Percentiles rank a stretch among this genome's conserved stretches.
phyloP scores from a whole-genome alignment of 1,140 invertebrate species.

The Ladona fulva region DNA sequence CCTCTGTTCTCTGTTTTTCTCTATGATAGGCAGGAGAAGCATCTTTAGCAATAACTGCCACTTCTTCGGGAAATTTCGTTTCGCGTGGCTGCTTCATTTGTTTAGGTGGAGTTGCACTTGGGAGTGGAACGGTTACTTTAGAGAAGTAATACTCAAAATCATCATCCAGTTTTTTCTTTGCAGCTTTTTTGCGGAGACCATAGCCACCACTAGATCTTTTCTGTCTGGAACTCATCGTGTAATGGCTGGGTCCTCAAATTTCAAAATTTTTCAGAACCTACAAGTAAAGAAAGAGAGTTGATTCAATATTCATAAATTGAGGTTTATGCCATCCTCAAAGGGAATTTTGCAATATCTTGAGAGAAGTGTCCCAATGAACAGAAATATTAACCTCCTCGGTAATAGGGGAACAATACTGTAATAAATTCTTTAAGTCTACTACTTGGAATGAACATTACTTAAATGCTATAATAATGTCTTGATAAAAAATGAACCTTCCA shows the following conservation, averaged over 20 bases:
- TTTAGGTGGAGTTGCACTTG: neutral
- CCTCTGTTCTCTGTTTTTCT: constrained; percentile 1
- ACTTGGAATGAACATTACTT: too few species aligned
- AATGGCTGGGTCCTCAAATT: neutral
- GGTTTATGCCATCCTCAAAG: neutral
- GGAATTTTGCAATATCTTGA: neutral
- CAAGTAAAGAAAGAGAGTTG: constrained; percentile 19
- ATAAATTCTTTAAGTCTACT: too few species aligned
- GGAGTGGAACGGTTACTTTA: constrained; percentile 14
- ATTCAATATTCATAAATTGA: constrained; percentile 16
- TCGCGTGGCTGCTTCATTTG: constrained; percentile 13
- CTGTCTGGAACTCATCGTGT: constrained; percentile 19
- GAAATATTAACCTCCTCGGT: too few species aligned
- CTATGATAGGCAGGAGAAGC: neutral
- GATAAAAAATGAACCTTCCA: too few species aligned
- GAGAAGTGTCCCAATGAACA: too few species aligned
- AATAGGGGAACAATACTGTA: too few species aligned
- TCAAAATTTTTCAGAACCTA: constrained; percentile 18
- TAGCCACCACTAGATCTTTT: constrained; percentile 22
- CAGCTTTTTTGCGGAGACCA: constrained; percentile 20
- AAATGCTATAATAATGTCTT: too few species aligned
- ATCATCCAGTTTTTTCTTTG: constrained; percentile 19
- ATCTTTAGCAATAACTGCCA: neutral
- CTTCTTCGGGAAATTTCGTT: neutral
- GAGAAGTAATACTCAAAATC: constrained; percentile 23